These are phyloP conservation scores for Laupala kohalensis DNA, from an alignment of 1,140 invertebrate genomes.

Conservation along the genomic window DNA sequence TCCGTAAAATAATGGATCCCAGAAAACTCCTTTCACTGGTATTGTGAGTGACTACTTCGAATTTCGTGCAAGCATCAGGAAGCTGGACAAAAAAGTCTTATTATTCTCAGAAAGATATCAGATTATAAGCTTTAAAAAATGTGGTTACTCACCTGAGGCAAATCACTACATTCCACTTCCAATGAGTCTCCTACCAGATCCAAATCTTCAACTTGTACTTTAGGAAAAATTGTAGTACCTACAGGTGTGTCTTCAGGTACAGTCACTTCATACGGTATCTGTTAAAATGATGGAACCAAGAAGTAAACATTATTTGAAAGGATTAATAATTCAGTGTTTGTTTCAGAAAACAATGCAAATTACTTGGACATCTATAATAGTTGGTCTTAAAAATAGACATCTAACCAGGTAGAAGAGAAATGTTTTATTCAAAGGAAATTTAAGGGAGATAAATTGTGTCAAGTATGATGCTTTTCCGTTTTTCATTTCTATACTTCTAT, in stretches of 20 bases:
- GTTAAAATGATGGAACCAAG: conserved; percentile 18
- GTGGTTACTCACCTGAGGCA: conserved; percentile 21
- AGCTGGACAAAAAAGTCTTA: conserved; percentile 36
- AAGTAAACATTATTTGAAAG: neutral
- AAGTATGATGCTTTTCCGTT: too few relatives aligned
- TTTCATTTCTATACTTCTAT: too few relatives aligned
- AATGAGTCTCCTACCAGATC: conserved; percentile 68
- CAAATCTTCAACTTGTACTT: conserved; percentile 58
- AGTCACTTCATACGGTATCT: conserved; percentile 65
- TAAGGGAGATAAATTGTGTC: too few relatives aligned
- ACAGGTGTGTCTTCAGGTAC: conserved; percentile 62
- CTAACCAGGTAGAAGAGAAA: too few relatives aligned
- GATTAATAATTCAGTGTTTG: neutral
- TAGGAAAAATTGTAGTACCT: conserved; percentile 57
- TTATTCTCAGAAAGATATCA: too few relatives aligned
- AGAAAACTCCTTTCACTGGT: conserved; percentile 46
- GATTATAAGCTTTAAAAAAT: too few relatives aligned
- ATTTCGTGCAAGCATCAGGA: conserved; percentile 53
- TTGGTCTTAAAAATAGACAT: too few relatives aligned
- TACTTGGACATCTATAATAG: neutral
- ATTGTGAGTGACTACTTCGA: conserved; percentile 47
- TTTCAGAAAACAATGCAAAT: neutral
- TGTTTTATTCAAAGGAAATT: too few relatives aligned
- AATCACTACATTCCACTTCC: conserved; percentile 53
- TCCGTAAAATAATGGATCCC: conserved; percentile 45